Evolutionary conservation across 2,888 invertebrate genomes (phyloP).

Genomic region (Tyria jacobaeae): DNA sequence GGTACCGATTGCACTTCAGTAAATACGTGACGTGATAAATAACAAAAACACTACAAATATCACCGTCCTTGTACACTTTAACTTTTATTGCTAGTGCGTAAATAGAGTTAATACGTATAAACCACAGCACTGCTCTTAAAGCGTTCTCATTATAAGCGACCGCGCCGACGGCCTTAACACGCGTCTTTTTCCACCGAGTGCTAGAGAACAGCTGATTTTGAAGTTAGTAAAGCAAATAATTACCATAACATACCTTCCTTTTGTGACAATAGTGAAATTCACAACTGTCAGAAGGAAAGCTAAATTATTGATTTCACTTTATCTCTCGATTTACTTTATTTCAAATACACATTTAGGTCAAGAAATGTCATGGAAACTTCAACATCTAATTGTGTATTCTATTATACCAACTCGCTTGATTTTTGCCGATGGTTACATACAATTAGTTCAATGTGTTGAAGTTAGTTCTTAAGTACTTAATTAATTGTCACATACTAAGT

Average conservation of each 20-base stretch:
- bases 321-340: too few species aligned
- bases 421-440: too few species aligned
- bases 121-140: constrained; percentile 15
- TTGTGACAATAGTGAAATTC: not conserved
- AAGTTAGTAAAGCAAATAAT: constrained; percentile 5
- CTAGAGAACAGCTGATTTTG: constrained; percentile 45
- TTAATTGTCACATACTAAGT: too few species aligned
- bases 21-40: constrained; percentile 6
- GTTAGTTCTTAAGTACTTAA: too few species aligned
- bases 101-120: not conserved
- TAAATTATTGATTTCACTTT: not conserved
- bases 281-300: not conserved
- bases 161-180: constrained; percentile 22
- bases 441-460: too few species aligned
- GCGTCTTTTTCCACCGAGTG: constrained; percentile 14
- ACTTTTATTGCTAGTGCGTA: constrained; percentile 21
- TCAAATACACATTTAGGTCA: not conserved
- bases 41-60: constrained; percentile 12
- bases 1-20: constrained; percentile 10
- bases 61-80: constrained; percentile 29
- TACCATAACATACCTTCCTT: not conserved
- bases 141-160: constrained; percentile 22
- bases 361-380: not conserved
- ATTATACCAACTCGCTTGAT: too few species aligned
- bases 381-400: too few species aligned